Conservation (phyloP, 2,113 vertebrate genomes). For the Phodopus roborovskii region DNA sequence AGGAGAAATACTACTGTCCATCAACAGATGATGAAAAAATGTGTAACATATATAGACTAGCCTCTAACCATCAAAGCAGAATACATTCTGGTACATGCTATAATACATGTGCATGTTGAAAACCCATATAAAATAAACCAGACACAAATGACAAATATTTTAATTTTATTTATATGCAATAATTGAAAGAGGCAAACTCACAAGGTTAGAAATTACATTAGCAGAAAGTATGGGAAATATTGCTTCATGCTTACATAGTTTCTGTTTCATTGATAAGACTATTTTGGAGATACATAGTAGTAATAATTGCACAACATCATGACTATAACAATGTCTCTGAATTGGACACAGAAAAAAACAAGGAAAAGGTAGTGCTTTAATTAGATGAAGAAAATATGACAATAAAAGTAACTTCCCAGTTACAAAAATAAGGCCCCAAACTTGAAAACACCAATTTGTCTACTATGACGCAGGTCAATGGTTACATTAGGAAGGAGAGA, state of each 20-base stretch:
- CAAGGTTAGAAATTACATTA: background rate
- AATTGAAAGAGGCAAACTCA: background rate
- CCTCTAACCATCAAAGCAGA: background rate
- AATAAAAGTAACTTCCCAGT: constrained; percentile 37
- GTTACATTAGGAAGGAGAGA: background rate
- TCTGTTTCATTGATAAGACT: background rate
- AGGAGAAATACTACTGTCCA: background rate
- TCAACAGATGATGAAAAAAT: background rate
- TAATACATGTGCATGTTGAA: background rate
- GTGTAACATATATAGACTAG: background rate
- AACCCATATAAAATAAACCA: constrained; percentile 12
- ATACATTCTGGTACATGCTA: background rate
- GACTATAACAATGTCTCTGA: background rate
- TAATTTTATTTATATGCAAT: background rate
- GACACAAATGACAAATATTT: constrained; percentile 43
- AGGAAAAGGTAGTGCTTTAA: background rate
- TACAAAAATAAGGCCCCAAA: background rate
- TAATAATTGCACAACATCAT: background rate
- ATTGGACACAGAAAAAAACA: background rate
- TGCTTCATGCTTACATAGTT: constrained; percentile 46
- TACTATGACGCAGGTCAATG: constrained; percentile 13
- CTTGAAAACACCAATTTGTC: constrained; percentile 2
- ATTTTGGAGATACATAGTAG: background rate
- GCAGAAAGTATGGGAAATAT: background rate
- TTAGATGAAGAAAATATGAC: background rate